A percentile compares a stretch with the other conserved stretches of the same genome.
These are phyloP conservation scores for Montipora capricornis DNA, from an alignment of 64 coral and sea anemone species.

Conservation along the genomic window DNA sequence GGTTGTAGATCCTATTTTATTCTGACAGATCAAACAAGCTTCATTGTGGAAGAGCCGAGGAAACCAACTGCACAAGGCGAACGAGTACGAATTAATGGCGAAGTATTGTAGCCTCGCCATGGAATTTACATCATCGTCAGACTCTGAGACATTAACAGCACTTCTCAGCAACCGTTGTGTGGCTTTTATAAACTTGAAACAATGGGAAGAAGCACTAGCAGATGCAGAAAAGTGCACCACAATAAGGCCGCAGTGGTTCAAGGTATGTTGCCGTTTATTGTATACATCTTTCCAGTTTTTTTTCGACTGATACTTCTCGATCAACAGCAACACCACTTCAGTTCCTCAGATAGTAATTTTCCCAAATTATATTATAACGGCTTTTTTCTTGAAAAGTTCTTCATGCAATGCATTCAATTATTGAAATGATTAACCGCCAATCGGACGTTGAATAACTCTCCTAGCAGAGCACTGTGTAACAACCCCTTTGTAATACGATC, in stretches of 20 bases:
- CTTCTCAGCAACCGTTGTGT: conserved; percentile 51
- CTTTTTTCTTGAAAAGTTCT: too few species aligned
- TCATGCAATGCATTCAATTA: too few species aligned
- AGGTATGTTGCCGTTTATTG: background rate
- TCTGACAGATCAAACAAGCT: background rate
- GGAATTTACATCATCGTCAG: conserved; percentile 35
- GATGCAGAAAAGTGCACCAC: conserved; percentile 57
- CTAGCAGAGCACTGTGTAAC: too few species aligned
- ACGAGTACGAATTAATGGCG: background rate
- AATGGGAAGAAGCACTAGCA: conserved; percentile 20
- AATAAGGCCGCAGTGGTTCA: conserved; percentile 53
- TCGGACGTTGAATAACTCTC: too few species aligned
- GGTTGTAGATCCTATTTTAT: background rate
- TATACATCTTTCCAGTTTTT: too few species aligned
- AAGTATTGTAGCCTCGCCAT: conserved; percentile 52
- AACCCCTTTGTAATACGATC: too few species aligned
- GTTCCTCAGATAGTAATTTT: too few species aligned
- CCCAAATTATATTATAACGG: too few species aligned
- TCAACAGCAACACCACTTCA: too few species aligned
- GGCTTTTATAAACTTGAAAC: conserved; percentile 30
- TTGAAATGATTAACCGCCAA: too few species aligned
- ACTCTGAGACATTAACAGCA: background rate
- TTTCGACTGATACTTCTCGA: too few species aligned
- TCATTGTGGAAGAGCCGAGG: conserved; percentile 47
- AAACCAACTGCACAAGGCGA: conserved; percentile 1